These are phyloP conservation scores for Ophion slaviceki DNA, from an alignment of 2,888 invertebrate species.

Conservation along the genomic window DNA sequence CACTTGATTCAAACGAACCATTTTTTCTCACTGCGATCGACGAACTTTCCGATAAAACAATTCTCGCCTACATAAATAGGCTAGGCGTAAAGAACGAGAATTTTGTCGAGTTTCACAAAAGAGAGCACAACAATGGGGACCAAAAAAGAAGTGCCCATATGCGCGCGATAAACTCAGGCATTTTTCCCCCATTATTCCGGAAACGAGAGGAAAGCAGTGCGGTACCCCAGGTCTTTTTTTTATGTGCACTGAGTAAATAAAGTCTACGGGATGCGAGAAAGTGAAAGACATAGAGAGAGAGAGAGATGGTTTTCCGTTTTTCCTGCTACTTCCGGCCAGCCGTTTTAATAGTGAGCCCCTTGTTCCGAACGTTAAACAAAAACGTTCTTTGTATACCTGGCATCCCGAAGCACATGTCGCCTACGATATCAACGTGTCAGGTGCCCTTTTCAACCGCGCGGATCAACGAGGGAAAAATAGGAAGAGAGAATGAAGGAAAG, in stretches of 20 bases:
- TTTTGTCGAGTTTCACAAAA: constrained; percentile 5
- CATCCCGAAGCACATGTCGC: constrained; percentile 26
- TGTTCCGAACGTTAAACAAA: constrained; percentile 62
- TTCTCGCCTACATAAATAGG: background rate
- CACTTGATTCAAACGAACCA: too few relatives aligned
- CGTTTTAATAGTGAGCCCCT: constrained; percentile 61
- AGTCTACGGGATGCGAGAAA: constrained; percentile 20
- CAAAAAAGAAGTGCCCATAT: constrained; percentile 10
- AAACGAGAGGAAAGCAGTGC: constrained; percentile 46
- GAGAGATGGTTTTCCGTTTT: constrained; percentile 2
- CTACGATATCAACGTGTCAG: constrained; percentile 38
- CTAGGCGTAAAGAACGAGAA: background rate
- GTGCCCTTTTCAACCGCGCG: constrained; percentile 27
- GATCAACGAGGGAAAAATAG: background rate
- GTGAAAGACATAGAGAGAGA: background rate
- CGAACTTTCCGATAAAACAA: background rate
- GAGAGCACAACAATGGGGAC: background rate
- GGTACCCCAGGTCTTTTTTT: constrained; percentile 30
- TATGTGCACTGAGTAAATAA: constrained; percentile 54
- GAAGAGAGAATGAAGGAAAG: background rate
- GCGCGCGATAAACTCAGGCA: background rate
- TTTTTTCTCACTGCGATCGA: too few relatives aligned
- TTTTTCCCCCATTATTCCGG: constrained; percentile 54
- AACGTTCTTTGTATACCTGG: constrained; percentile 63
- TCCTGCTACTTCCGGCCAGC: constrained; percentile 62